Evolutionary conservation across 2,888 invertebrate species (phyloP), one percentile per base, ranked within the genome.

Genomic region (Lasioglossum malachurum): DNA sequence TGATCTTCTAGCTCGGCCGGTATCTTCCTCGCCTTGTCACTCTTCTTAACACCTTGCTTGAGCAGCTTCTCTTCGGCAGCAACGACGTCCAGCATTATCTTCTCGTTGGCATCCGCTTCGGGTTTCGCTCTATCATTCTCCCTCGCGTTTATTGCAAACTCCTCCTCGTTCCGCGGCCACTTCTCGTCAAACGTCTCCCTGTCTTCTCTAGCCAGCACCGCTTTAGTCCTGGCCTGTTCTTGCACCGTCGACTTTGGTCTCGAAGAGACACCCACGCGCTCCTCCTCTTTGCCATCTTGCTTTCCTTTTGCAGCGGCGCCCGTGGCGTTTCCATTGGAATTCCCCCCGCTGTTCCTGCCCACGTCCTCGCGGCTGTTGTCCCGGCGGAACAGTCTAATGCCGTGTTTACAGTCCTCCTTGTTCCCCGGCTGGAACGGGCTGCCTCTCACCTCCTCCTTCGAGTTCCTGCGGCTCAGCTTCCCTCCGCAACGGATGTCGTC

Each of bases 401-500:
- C 90, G 84, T 87, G 88, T 80, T 89, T 90, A 44, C 79, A 74
- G 10, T 93, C 91, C 78, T 92, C 93, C 49, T 92, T 91, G 78
- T 49, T 78, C 53, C 41, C 78, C 14, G 71, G 44, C 23, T 82
- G 79, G 23, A 71, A 23, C n/a, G 41, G 8, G 1, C 64, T 31
- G 38, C 41, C 38, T 38, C 67, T 82, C 8, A 67, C 2, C 16
- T 91, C 91, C 10, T 91, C 91, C 27, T 83, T 91, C 46, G 67
- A 57, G 8, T 89, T 88, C 72, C 82, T 88, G 46, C 87, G 84
- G 14, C 31, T 23, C 0, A 76, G 46, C 49, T 83, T 91, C 5
- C 53, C 31, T 10, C 64, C 23, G 0, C 64, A 78, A n/a, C 94
- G 93, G 64, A 94, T 88, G 83, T 95, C 94, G 92, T 95, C 94